phyloP scores from a whole-genome alignment of 2,113 vertebrate genomes.

The Aramus guarauna region DNA sequence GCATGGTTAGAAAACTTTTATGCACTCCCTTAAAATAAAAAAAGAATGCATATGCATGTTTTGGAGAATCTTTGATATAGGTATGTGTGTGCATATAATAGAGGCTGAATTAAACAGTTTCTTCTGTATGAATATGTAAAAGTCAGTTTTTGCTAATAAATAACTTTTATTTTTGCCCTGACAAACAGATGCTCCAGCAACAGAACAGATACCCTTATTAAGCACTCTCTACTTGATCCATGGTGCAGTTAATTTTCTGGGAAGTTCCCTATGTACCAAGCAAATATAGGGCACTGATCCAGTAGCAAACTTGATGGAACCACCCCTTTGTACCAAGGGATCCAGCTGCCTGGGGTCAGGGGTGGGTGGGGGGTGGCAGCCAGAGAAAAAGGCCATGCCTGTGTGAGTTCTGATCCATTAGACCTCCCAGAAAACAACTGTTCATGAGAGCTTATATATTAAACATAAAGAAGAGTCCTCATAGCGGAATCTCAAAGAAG shows the following conservation, averaged over 20 bases:
- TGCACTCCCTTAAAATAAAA: slow-evolving; percentile 35
- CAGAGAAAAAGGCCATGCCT: not conserved
- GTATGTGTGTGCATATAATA: not conserved
- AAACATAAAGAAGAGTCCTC: not conserved
- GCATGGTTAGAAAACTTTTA: slow-evolving; percentile 55
- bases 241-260: not conserved
- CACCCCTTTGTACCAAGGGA: not conserved
- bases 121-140: slow-evolving; percentile 31
- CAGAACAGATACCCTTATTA: not conserved
- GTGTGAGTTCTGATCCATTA: not conserved
- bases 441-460: fast-evolving
- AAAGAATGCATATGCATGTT: slow-evolving; percentile 26
- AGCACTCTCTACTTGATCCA: not conserved
- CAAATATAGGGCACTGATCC: not conserved
- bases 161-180: slow-evolving; percentile 4
- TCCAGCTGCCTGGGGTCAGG: too few relatives aligned
- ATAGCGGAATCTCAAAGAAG: not conserved
- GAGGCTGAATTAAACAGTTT: not conserved
- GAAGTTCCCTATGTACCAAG: not conserved
- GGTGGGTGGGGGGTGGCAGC: fast-evolving
- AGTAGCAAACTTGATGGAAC: not conserved
- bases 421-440: not conserved
- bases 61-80: slow-evolving; percentile 44
- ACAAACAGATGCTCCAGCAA: slow-evolving; percentile 24
- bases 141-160: not conserved